These are phyloP conservation scores for Engraulis encrasicolus DNA, from an alignment of 2,113 vertebrate genomes.

Conservation along the genomic window DNA sequence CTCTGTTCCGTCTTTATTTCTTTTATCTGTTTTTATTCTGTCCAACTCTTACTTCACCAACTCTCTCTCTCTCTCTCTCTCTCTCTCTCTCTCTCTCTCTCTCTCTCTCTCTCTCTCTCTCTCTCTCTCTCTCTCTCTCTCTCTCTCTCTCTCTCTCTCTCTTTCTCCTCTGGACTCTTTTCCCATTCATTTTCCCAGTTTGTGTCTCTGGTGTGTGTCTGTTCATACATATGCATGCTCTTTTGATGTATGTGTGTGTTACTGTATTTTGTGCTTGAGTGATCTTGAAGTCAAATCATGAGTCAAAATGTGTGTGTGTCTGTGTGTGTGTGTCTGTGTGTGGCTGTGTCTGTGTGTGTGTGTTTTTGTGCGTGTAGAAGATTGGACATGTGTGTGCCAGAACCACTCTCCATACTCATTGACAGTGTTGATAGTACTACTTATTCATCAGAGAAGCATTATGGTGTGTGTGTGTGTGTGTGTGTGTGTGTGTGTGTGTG, in stretches of 20 bases:
- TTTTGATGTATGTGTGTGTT: background rate
- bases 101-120: conserved; percentile 11
- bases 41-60: no score
- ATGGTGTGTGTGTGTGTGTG: conserved; percentile 25
- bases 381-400: background rate
- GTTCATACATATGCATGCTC: no score
- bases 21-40: background rate
- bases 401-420: background rate
- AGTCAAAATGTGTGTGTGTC: background rate
- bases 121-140: background rate
- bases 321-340: conserved; percentile 7
- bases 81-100: conserved; percentile 7
- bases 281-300: no score
- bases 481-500: conserved; percentile 15
- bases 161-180: background rate
- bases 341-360: background rate
- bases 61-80: no score
- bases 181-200: background rate
- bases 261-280: background rate
- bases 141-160: background rate
- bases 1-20: background rate
- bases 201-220: background rate
- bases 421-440: background rate
- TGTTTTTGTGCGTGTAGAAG: background rate
- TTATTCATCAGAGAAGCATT: background rate